Percentiles rank a stretch among this genome's conserved stretches.
phyloP scores from a whole-genome alignment of 2,888 invertebrate species.

The Flexamia atlantica region DNA sequence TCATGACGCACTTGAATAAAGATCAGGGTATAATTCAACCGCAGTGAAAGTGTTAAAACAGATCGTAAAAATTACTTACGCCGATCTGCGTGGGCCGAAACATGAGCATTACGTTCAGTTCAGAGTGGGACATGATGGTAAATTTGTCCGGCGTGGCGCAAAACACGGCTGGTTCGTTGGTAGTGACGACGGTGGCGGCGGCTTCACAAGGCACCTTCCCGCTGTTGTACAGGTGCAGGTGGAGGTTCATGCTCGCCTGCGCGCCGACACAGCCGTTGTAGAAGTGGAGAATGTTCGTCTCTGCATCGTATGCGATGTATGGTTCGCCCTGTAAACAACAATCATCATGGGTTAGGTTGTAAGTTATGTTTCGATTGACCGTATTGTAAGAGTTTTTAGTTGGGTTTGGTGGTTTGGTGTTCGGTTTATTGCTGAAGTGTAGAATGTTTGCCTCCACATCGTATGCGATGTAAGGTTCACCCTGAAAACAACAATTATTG shows the following conservation, averaged over 20 bases:
- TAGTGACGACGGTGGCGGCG: background rate
- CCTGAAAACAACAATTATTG: too few relatives aligned
- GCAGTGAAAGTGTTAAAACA: too few relatives aligned
- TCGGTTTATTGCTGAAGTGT: constrained; percentile 12
- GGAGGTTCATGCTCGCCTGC: constrained; percentile 19
- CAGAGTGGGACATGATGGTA: constrained; percentile 44
- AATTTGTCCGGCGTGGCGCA: background rate
- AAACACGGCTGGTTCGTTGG: background rate
- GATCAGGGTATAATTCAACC: too few relatives aligned
- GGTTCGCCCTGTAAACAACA: constrained; percentile 53
- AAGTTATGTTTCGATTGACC: too few relatives aligned
- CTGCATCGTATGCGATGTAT: background rate
- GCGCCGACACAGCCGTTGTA: constrained; percentile 42
- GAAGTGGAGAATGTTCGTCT: constrained; percentile 10
- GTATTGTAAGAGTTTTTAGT: too few relatives aligned
- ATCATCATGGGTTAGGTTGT: too few relatives aligned
- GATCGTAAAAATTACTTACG: constrained; percentile 20
- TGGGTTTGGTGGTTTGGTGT: too few relatives aligned
- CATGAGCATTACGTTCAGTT: background rate
- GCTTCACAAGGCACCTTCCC: constrained; percentile 49
- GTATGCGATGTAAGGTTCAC: too few relatives aligned
- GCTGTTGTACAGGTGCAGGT: constrained; percentile 54
- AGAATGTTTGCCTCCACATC: too few relatives aligned
- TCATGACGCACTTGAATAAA: too few relatives aligned
- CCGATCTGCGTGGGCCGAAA: constrained; percentile 53